phyloP scores from a whole-genome alignment of 2,113 vertebrate genomes.

The Syngnathus scovelli region DNA sequence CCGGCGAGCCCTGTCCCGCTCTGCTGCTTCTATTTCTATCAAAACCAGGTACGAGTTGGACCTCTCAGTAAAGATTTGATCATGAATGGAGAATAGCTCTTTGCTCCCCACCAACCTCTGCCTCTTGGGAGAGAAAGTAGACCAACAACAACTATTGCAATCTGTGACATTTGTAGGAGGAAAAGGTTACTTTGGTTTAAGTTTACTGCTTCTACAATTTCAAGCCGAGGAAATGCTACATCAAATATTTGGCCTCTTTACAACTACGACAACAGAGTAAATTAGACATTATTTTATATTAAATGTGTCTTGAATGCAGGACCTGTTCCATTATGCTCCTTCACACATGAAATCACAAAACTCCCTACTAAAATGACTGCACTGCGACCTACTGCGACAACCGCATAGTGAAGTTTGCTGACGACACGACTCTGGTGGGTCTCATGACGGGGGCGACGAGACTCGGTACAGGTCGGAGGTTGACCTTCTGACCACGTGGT shows the following conservation, averaged over 20 bases:
- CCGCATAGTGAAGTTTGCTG: no score
- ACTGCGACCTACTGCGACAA: no score
- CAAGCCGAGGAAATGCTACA: slow-evolving; percentile 7
- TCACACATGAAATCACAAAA: no score
- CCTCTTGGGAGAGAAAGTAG: slow-evolving; percentile 52
- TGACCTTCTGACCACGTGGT: no score
- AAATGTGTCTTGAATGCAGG: no score
- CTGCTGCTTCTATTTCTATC: slow-evolving; percentile 48
- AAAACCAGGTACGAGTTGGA: slow-evolving; percentile 56
- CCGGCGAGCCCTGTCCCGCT: slow-evolving; percentile 53
- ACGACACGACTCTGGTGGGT: no score
- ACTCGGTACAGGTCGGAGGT: no score
- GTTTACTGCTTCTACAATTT: slow-evolving; percentile 4
- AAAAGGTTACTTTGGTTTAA: slow-evolving; percentile 31
- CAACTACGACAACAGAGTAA: slow-evolving; percentile 7
- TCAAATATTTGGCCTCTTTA: slow-evolving; percentile 13
- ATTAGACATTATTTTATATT: slow-evolving; percentile 8
- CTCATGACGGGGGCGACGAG: no score
- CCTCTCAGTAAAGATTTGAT: slow-evolving; percentile 62
- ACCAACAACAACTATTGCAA: slow-evolving; percentile 43
- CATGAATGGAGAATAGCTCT: slow-evolving; percentile 61
- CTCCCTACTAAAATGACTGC: no score
- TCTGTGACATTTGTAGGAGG: slow-evolving; percentile 48
- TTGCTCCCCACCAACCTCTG: slow-evolving; percentile 60
- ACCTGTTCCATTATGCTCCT: no score